A percentile compares a stretch with the other conserved stretches of the same genome.
These are phyloP conservation scores for Notechis scutatus DNA, from an alignment of 2,113 vertebrate genomes.

Conservation along the genomic window DNA sequence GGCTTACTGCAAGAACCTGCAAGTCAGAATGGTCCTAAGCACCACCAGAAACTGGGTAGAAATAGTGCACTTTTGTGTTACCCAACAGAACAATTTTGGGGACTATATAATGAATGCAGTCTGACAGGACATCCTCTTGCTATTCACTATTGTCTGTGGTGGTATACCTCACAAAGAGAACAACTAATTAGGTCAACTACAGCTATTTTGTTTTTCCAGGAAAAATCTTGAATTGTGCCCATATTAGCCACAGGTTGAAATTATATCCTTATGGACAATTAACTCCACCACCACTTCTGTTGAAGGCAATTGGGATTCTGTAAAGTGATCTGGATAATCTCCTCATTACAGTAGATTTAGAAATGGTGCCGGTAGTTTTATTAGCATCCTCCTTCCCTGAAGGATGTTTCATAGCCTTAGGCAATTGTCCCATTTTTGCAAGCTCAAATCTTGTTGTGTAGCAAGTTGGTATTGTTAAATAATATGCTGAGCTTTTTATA, in stretches of 20 bases:
- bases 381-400: neutral
- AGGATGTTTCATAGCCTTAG: conserved; percentile 20
- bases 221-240: neutral
- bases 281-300: neutral
- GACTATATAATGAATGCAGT: neutral
- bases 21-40: neutral
- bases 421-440: conserved; percentile 36
- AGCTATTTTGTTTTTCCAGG: neutral
- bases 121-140: neutral
- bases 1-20: neutral
- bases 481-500: conserved; percentile 19
- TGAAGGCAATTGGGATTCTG: neutral
- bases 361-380: conserved; percentile 8
- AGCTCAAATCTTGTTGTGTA: conserved; percentile 19
- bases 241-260: neutral
- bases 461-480: conserved; percentile 20
- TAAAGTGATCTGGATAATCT: neutral
- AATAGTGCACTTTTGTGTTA: neutral
- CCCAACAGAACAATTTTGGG: neutral
- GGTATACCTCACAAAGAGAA: neutral
- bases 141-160: neutral
- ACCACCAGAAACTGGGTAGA: neutral
- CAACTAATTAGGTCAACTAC: neutral
- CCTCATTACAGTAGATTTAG: neutral
- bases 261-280: neutral